A percentile compares a stretch with the other conserved stretches of the same genome.
Conservation (phyloP, 2,888 invertebrate genomes). For the Apantesis nais region DNA sequence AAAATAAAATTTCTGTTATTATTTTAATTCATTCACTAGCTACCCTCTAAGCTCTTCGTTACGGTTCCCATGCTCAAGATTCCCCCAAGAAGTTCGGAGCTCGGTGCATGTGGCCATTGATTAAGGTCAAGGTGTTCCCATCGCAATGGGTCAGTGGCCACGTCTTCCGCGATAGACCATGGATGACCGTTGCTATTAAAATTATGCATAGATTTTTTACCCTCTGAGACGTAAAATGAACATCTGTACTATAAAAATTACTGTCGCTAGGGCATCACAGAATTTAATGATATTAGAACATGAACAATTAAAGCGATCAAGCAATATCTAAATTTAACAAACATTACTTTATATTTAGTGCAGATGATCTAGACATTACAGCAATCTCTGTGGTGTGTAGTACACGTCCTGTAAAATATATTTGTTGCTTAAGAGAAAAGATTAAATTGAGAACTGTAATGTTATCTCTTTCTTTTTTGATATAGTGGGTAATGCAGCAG, state of each 20-base stretch:
- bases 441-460: too few species aligned
- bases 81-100: conserved; percentile 62
- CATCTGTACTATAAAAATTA: not conserved
- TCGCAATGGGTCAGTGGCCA: conserved; percentile 72
- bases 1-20: conserved; percentile 23
- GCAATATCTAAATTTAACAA: not conserved
- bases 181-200: conserved; percentile 70
- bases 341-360: too few species aligned
- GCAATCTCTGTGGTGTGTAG: too few species aligned
- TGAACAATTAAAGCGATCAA: not conserved
- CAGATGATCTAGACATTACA: too few species aligned
- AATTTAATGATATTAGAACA: not conserved
- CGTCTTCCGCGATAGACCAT: conserved; percentile 66
- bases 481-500: too few species aligned
- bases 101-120: conserved; percentile 76
- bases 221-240: not conserved
- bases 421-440: too few species aligned
- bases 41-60: conserved; percentile 50
- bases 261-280: not conserved
- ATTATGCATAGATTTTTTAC: conserved; percentile 50
- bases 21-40: conserved; percentile 18
- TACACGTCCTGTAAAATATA: too few species aligned
- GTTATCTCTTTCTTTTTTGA: too few species aligned
- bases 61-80: conserved; percentile 81
- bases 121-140: conserved; percentile 83